Evolutionary conservation across 1,140 invertebrate species (phyloP), one percentile per base, ranked within the genome.

Genomic region (Formica selysi): DNA sequence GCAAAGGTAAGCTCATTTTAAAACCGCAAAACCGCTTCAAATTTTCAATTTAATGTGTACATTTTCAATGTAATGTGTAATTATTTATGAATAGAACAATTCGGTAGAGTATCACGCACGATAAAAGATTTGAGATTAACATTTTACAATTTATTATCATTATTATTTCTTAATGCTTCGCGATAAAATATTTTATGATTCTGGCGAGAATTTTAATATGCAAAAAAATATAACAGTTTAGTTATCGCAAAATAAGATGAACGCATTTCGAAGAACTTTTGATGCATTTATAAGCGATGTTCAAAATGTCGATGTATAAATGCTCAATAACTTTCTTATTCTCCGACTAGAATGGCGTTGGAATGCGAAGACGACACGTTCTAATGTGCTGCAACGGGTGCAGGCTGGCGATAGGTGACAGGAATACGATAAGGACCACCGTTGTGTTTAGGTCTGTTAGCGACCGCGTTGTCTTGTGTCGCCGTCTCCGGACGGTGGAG

Each of bases 381-480:
- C 68, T 83, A 83, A 83, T 22, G n/a, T 74, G 41, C 67, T 74
- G 68, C 67, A 71, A 71, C 19, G 67, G 54, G 22, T 54, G 51
- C 76, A 41, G n/a, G n/a, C n/a, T 19, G 19, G 29, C 38, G 68
- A 83, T 83, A 83, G 57, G 41, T 74, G 79, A 83, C 54, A 73
- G 54, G 79, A 73, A 61, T 73, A 83, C 57, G 73, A 85, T 78
- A 87, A 71, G 57, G 54, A 29, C 48, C 13, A n/a, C 26, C 41
- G 73, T 85, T 76, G 67, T 76, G 67, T 89, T 89, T 85, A 84
- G 79, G 38, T 73, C 38, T 88, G 68, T 64, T 71, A 84, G 68
- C 48, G 29, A 16, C n/a, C 59, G 59, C 73, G 61, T 59, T 38
- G 57, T 73, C 54, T 67, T 32, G 38, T 51, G 13, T 51, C 44